Evolutionary conservation across 2,797 vertebrate genomes (phyloP), one percentile per base, ranked within the genome.

Genomic region (Garrulus glandarius): DNA sequence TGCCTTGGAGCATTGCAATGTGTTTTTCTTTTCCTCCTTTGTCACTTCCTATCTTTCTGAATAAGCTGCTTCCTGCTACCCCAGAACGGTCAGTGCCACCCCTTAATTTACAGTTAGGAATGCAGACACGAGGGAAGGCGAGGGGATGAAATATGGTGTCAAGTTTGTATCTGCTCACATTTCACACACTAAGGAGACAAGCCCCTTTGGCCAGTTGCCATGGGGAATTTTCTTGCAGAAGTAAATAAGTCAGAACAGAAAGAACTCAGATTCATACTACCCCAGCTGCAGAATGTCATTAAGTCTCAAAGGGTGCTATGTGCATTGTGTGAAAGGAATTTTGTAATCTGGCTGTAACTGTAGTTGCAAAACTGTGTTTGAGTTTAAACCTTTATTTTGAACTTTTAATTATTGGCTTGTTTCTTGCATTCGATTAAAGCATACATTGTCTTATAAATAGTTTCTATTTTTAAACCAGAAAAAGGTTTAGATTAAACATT

Each of bases 281-380:
- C 88, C 96, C 97, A 97, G 97, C 96, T 96, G 97, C 95, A 96
- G 96, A 96, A 97, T 97, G 96, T 95, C 97, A 97, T 96, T 97
- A 96, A 95, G 86, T 97, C 96, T 97, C 95, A 97, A 97, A 97
- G 95, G 95, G 96, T 95, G 94, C 92, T 97, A 96, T 95, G 95
- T 95, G 90, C 84, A 86, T 95, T 95, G 95, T 97, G 95, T 95
- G 97, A 96, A 96, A 97, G 90, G 96, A 97, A 96, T 97, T 96
- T 95, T 96, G 95, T 94, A 97, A 96, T 96, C 85, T 91, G 87
- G 64, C 84, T 96, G 68, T 95, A 96, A 96, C 93, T 96, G 89
- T 77, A 94, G 92, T 96, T 97, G 91, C 94, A 95, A 97, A 97
- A 97, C 71, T 81, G 72, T 81, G 83, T 87, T 96, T 94, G 93